Base-by-base conservation (phyloP, 2,113 vertebrate genomes). In the Neogobius melanostomus region DNA sequence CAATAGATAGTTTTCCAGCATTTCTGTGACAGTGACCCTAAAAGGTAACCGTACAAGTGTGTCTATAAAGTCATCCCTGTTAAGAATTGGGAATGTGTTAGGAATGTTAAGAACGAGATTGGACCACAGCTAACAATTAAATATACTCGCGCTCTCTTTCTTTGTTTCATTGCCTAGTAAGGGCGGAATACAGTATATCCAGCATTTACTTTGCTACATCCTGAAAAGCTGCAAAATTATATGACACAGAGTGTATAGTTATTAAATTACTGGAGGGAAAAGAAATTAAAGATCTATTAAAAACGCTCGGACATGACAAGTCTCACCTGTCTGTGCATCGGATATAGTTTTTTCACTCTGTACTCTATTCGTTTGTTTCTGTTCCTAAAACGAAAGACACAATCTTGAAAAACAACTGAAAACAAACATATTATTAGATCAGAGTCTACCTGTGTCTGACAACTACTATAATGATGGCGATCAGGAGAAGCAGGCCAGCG, bases 281-380 rank as follows among this genome's bases (percentile, higher is more conserved):
- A 66, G 17, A 21, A 17, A 56, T 28, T 56, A 28, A 6, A 56
- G 53, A 11, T 17, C 28, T 4, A 54, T 56, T 28, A 56, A 77
- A 28, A 57, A 81, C 73, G 6, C 87, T 81, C 63, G 66, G 86
- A 74, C 8, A 75, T 64, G 2, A 66, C 8, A n/a, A 87, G 61
- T 63, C 85, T 88, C 89, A 93, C 92, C 89, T 87, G 83, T 89
- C 86, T 84, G 76, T 89, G 86, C 21, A 81, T 64, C 42, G 88
- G 79, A n/a, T 92, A 88, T 64, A 87, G 80, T 68, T 91, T 61
- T 61, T 61, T 90, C 68, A 87, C 88, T 74, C 82, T 86, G 69
- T 89, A 89, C 57, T 91, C 90, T 82, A 83, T 64, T 53, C 88
- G 82, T 52, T 47, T 83, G 54, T 61, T 91, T 80, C 74, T 91